These are phyloP conservation scores for Metacarcinus magister DNA, from an alignment of 2,888 invertebrate species.

Conservation along the genomic window DNA sequence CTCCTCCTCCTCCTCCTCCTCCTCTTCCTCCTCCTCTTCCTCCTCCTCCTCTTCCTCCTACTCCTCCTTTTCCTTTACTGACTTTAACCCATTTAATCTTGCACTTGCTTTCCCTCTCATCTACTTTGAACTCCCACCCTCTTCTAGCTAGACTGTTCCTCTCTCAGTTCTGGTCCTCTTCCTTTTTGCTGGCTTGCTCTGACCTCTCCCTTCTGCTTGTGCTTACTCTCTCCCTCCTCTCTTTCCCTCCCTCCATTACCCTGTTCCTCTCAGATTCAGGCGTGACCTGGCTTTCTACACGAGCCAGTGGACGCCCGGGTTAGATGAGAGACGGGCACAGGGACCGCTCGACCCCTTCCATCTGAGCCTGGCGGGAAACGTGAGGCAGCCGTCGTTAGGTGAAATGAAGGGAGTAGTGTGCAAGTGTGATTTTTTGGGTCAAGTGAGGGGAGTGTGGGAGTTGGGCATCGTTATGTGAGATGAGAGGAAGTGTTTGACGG, in stretches of 20 bases:
- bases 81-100: slow-evolving; percentile 43
- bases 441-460: background rate
- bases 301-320: background rate
- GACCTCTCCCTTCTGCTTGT: background rate
- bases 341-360: background rate
- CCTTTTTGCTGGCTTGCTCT: background rate
- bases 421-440: background rate
- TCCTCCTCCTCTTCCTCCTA: background rate
- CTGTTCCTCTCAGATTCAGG: slow-evolving; percentile 31
- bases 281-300: slow-evolving; percentile 41
- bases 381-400: background rate
- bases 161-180: background rate
- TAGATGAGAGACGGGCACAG: background rate
- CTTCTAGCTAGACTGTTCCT: background rate
- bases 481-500: background rate
- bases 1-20: background rate
- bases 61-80: background rate
- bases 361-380: background rate
- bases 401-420: background rate
- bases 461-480: background rate
- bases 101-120: background rate
- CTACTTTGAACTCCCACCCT: background rate
- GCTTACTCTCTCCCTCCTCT: background rate
- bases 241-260: background rate
- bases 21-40: background rate